Evolutionary conservation across 2,113 vertebrate species (phyloP).

Genomic region (Vicugna pacos): DNA sequence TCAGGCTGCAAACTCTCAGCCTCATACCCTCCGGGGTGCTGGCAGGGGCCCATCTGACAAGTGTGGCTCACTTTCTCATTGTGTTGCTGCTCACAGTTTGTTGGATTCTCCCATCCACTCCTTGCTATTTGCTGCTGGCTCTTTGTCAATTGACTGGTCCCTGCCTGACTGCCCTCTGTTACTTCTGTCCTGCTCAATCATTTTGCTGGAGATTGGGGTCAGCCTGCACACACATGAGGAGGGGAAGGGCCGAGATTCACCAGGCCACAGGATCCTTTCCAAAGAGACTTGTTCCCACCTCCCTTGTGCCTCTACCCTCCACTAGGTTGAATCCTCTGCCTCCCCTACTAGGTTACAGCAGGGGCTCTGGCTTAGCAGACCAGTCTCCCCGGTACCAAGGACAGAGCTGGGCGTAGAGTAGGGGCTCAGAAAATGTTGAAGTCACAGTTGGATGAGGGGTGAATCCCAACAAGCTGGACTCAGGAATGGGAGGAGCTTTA

Average conservation of each 20-base stretch:
- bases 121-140: not conserved
- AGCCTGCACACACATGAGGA: rapidly evolving
- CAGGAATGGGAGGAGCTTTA: not conserved
- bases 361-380: not conserved
- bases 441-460: not conserved
- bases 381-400: not conserved
- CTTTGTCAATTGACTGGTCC: not conserved
- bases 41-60: no score
- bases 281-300: not conserved
- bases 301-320: not conserved
- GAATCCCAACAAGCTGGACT: not conserved
- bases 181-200: not conserved
- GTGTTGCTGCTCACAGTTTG: rapidly evolving
- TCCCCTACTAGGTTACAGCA: not conserved
- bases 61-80: not conserved
- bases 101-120: not conserved
- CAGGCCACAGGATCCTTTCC: not conserved
- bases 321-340: not conserved
- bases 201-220: not conserved
- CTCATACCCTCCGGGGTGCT: not conserved
- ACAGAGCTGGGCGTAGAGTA: not conserved
- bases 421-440: not conserved
- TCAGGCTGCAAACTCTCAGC: not conserved
- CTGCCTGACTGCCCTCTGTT: not conserved
- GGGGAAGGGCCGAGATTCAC: not conserved